Evolutionary conservation across 2,888 invertebrate species (phyloP), one percentile per base, ranked within the genome.

Genomic region (Idaea straminata): DNA sequence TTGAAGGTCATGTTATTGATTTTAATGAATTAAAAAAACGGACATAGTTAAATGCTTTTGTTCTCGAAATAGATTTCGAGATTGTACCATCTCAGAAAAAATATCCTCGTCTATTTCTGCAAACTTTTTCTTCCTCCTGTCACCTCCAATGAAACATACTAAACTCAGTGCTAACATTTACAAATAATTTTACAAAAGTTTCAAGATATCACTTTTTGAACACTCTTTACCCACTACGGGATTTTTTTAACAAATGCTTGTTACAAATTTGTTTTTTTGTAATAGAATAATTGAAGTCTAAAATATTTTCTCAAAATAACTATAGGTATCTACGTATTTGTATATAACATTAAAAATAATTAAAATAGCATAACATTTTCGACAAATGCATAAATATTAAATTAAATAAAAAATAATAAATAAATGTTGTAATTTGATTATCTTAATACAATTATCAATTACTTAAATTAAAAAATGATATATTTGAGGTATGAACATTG

Each of bases 131-230:
- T 25, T 25, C 25, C 2, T 25, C 25, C 25, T 25, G 25, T 25
- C 25, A 25, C 3, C 25, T 25, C 25, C 25, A 25, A 25, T 25
- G 25, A 25, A 25, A 25, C 25, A 25, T 25, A 25, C 2, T 25
- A 25, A 25, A 25, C 25, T 25, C 25, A 25, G 25, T 25, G 25
- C 25, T 16, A 34, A 34, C 59, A 59, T 34, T 34, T 59, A 59
- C 25, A 13, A 25, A 25, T 16, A 59, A 59, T 25, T 59, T 25
- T 59, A 59, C 59, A n/a, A 59, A 59, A 59, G 13, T 16, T 59
- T 59, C 6, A 59, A 59, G 34, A 59, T 16, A 59, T 59, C 59
- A 34, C 59, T n/a, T 59, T 34, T 47, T 47, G 47, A 47, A 47
- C 47, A 47, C 47, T 25, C 47, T 5, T 47, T 47, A 47, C 47